A percentile compares a stretch with the other conserved stretches of the same genome.
Evolutionary conservation across 1,140 invertebrate genomes (phyloP).

Genomic region (Archegozetes longisetosus): DNA sequence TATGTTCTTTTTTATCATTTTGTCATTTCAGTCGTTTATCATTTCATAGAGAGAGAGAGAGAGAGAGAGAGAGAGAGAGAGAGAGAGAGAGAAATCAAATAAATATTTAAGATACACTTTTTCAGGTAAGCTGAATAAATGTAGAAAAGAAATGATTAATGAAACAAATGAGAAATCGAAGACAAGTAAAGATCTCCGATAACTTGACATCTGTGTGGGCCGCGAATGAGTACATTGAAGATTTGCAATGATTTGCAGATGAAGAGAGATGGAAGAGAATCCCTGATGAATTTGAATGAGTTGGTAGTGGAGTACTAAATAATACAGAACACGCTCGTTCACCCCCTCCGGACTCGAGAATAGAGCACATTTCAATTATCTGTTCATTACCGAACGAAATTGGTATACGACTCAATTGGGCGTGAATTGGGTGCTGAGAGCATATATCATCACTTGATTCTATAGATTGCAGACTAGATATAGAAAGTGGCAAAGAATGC

Average conservation of each 20-base stretch:
- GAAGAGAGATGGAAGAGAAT: neutral
- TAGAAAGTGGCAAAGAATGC: neutral
- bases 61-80: no score
- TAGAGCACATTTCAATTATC: neutral
- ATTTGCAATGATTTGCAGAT: neutral
- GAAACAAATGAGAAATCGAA: no score
- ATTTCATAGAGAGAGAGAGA: no score
- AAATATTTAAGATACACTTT: no score
- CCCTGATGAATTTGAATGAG: slow-evolving; percentile 7
- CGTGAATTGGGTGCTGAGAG: neutral
- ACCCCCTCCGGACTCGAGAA: neutral
- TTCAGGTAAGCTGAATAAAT: no score
- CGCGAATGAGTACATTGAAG: slow-evolving; percentile 7
- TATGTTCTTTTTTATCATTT: no score
- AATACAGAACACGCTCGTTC: neutral
- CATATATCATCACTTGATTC: neutral
- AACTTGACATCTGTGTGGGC: neutral
- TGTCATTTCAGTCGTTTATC: no score
- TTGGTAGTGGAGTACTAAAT: neutral
- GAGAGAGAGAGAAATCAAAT: no score
- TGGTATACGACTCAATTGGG: neutral
- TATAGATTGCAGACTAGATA: neutral
- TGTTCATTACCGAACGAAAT: neutral
- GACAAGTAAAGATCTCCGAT: no score
- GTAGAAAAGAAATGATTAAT: no score